phyloP scores from a whole-genome alignment of 2,113 vertebrate genomes.

The Chionodraco myersi region DNA sequence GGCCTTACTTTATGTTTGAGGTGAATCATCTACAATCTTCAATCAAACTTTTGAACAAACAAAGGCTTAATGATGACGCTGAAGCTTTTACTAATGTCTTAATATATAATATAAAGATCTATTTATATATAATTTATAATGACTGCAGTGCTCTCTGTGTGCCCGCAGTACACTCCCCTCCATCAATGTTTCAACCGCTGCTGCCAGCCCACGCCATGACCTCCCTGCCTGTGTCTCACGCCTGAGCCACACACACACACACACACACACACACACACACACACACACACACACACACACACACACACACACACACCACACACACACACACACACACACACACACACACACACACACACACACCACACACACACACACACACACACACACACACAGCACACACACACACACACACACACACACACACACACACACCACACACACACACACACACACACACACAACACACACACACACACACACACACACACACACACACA shows the following conservation, averaged over 20 bases:
- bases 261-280: neutral
- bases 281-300: constrained; percentile 1
- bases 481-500: neutral
- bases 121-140: constrained; percentile 4
- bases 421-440: neutral
- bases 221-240: constrained; percentile 92
- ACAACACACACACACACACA: constrained; percentile 23
- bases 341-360: constrained; percentile 1
- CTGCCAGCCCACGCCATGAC: constrained; percentile 89
- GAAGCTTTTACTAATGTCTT: neutral
- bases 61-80: neutral
- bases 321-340: neutral
- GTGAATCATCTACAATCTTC: neutral
- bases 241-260: constrained; percentile 77
- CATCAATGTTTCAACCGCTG: constrained; percentile 91
- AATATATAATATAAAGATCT: neutral
- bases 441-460: constrained; percentile 2
- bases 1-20: neutral
- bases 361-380: constrained; percentile 8
- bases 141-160: constrained; percentile 57
- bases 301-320: constrained; percentile 6
- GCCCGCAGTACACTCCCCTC: constrained; percentile 90
- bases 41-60: neutral
- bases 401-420: neutral
- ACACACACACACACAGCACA: neutral